A percentile compares a stretch with the other conserved stretches of the same genome.
These are phyloP conservation scores for Torymus tubicola DNA, from an alignment of 2,888 invertebrate species.

Conservation along the genomic window DNA sequence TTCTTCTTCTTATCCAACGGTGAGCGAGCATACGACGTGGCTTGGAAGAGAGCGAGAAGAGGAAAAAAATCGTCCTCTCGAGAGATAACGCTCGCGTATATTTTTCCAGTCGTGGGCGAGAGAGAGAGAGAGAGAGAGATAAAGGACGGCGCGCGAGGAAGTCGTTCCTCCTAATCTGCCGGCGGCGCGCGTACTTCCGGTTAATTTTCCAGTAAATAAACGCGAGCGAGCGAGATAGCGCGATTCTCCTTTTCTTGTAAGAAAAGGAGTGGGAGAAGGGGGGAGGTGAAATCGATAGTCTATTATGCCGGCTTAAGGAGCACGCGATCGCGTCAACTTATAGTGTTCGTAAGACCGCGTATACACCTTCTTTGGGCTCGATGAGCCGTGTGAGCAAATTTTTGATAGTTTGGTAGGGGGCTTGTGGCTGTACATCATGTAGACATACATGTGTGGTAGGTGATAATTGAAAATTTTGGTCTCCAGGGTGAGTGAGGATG, in stretches of 20 bases:
- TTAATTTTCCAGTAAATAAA: conserved; percentile 60
- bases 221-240: conserved; percentile 8
- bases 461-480: too few species aligned
- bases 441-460: too few species aligned
- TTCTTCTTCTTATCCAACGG: neutral
- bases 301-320: conserved; percentile 70
- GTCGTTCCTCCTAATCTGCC: conserved; percentile 55
- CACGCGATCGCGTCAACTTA: conserved; percentile 64
- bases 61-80: neutral
- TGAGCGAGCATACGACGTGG: too few species aligned
- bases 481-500: too few species aligned
- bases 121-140: neutral
- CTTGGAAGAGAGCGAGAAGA: neutral
- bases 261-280: neutral
- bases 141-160: conserved; percentile 21
- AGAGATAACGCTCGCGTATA: conserved; percentile 36
- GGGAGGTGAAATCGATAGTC: conserved; percentile 69
- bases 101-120: neutral
- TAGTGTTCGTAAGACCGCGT: conserved; percentile 64
- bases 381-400: too few species aligned
- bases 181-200: conserved; percentile 45
- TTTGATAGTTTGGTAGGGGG: too few species aligned
- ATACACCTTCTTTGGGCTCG: conserved; percentile 2
- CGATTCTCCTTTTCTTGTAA: conserved; percentile 17
- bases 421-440: too few species aligned